Conservation (phyloP, 2,797 vertebrate species). For the Euthynnus affinis region DNA sequence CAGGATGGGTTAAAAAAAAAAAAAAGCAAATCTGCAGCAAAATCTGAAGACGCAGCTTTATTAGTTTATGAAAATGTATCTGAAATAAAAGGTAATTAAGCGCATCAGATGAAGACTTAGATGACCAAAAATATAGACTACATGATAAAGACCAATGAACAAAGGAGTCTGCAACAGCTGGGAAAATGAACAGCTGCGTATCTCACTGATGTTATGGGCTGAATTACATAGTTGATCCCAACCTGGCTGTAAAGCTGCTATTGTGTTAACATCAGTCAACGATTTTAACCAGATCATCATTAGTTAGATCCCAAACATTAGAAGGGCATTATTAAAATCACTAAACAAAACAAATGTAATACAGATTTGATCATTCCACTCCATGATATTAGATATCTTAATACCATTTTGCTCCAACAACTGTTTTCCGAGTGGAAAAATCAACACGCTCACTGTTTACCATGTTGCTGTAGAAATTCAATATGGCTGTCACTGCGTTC, state of each 20-base stretch:
- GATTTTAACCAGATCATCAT: neutral
- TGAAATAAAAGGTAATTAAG: neutral
- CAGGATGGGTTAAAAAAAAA: no score
- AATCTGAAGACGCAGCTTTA: neutral
- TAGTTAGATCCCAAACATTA: neutral
- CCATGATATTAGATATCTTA: neutral
- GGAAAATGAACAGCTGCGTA: neutral
- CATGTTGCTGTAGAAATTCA: neutral
- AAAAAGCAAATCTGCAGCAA: no score
- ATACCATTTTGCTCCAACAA: neutral
- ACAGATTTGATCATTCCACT: neutral
- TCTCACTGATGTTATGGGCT: neutral
- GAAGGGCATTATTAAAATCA: no score
- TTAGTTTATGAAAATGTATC: neutral
- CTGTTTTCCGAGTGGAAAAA: neutral
- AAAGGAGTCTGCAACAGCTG: slow-evolving; percentile 13
- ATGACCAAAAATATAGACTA: neutral
- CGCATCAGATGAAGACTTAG: neutral
- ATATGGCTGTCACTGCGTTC: neutral
- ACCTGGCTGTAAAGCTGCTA: neutral
- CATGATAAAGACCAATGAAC: neutral
- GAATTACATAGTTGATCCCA: neutral
- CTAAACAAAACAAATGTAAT: no score
- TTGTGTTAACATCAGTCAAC: neutral
- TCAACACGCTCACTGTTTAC: neutral